Base-by-base conservation (phyloP, 2,113 vertebrate genomes). In the Hipposideros armiger region DNA sequence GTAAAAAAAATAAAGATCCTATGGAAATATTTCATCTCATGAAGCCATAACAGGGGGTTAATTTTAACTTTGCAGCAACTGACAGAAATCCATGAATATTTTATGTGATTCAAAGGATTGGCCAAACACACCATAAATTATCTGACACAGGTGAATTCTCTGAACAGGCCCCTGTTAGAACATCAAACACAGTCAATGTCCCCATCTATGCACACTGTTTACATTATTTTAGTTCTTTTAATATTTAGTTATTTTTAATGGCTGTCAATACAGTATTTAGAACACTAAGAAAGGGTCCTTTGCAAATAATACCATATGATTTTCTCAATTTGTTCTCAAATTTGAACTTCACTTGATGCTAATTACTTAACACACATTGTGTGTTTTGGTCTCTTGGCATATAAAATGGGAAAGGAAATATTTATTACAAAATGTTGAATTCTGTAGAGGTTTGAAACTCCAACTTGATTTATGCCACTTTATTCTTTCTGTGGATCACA, bases 271-370 rank as follows among this genome's bases (percentile, higher is more conserved):
- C 2, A 95, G 40, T 45, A 83, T 28, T 83, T 60, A 83, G 74
- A 76, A 76, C 4, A 24, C 30, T 42, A 50, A 15, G 7, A 80
- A 56, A 32, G 19, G 28, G 7, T 76, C 10, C 5, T 90, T 93
- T 72, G n/a, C 6, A 69, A 22, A 76, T 70, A 54, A 76, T 28
- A 54, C 28, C 14, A 74, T 73, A 90, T 56, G 40, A 60, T 67
- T 87, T 91, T 96, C 64, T 97, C 67, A 60, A 11, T 80, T 84
- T 87, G 16, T 78, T 83, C 88, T 87, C 60, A 93, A 87, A 30
- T 87, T 92, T 2, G 20, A 96, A 78, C 60, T 74, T 83, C 50
- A 32, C 56, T 58, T 66, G 80, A 93, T 64, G 45, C 26, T 73
- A 56, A 81, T 95, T n/a, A 67, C 30, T 92, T 84, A 73, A 73